A percentile compares a stretch with the other conserved stretches of the same genome.
These are phyloP conservation scores for Tylochromis polylepis DNA, from an alignment of 2,113 vertebrate species.

Conservation along the genomic window DNA sequence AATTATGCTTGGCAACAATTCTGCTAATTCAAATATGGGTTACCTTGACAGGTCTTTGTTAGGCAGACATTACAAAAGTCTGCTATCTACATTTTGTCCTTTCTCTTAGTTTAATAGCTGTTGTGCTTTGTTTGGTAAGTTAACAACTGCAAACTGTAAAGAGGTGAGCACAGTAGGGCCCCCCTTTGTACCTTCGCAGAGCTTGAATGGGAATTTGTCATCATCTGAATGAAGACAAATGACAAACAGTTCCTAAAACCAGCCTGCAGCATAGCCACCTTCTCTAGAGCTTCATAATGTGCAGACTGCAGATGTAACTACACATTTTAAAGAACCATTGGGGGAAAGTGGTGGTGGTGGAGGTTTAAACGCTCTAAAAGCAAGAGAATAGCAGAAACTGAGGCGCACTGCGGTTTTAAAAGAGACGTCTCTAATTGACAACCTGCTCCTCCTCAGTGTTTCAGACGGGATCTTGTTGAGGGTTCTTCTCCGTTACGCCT, in stretches of 20 bases:
- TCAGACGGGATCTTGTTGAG: not conserved
- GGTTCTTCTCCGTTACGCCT: constrained; percentile 21
- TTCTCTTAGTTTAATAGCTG: not conserved
- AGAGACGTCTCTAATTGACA: constrained; percentile 48
- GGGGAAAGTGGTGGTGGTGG: not conserved
- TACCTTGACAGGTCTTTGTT: not conserved
- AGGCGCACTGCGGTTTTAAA: not conserved
- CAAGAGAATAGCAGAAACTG: not conserved
- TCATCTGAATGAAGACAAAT: not conserved
- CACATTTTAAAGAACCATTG: not conserved
- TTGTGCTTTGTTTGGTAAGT: not conserved
- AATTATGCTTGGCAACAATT: not conserved
- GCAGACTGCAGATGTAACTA: not conserved
- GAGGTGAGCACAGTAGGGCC: not conserved
- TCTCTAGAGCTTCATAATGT: not conserved
- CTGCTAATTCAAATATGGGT: not conserved
- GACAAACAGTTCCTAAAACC: not conserved
- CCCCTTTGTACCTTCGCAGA: not conserved
- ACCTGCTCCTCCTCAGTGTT: not conserved
- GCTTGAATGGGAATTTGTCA: not conserved
- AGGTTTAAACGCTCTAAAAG: not conserved
- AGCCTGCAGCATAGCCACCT: not conserved
- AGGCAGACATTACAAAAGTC: not conserved
- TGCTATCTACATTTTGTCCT: not conserved
- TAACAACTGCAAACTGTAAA: not conserved